Evolutionary conservation across 2,113 vertebrate genomes (phyloP).

Genomic region (Sebastes schlegelii): DNA sequence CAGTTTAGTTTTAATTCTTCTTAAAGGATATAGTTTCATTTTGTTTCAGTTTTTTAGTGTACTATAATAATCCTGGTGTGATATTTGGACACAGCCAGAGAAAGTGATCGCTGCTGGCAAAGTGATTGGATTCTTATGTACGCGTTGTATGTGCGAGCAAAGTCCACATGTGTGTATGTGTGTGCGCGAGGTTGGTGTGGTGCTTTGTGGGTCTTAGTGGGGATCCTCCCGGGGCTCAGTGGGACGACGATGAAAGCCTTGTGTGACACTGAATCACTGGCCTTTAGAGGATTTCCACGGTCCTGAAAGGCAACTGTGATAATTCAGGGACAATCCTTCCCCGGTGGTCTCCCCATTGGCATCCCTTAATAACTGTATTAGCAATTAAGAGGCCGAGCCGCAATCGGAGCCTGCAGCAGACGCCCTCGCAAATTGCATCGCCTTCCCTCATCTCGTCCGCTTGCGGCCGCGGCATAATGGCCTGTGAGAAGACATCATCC

Average conservation of each 20-base stretch:
- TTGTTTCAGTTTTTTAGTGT: too few species aligned
- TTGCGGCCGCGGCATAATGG: conserved; percentile 55
- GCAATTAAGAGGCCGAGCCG: conserved; percentile 64
- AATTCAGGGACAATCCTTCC: conserved; percentile 55
- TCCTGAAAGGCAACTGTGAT: conserved; percentile 76
- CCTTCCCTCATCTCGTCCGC: not conserved
- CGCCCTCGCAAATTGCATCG: conserved; percentile 12
- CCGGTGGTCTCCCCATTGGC: conserved; percentile 70
- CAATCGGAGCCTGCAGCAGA: conserved; percentile 25
- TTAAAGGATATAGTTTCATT: too few species aligned
- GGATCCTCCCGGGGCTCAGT: conserved; percentile 62
- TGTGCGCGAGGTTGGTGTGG: not conserved
- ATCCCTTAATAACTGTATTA: conserved; percentile 78
- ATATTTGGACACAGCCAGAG: not conserved
- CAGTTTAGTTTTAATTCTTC: too few species aligned
- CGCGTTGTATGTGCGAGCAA: not conserved
- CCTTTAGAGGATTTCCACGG: conserved; percentile 81
- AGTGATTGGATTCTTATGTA: not conserved
- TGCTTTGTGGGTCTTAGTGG: conserved; percentile 60
- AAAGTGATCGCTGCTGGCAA: not conserved
- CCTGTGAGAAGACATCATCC: conserved; percentile 65
- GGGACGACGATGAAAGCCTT: conserved; percentile 78
- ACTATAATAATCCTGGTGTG: too few species aligned
- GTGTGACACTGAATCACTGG: conserved; percentile 57
- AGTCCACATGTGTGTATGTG: not conserved